Evolutionary conservation across 2,113 vertebrate species (phyloP), one percentile per base, ranked within the genome.

Genomic region (Alouatta palliata): DNA sequence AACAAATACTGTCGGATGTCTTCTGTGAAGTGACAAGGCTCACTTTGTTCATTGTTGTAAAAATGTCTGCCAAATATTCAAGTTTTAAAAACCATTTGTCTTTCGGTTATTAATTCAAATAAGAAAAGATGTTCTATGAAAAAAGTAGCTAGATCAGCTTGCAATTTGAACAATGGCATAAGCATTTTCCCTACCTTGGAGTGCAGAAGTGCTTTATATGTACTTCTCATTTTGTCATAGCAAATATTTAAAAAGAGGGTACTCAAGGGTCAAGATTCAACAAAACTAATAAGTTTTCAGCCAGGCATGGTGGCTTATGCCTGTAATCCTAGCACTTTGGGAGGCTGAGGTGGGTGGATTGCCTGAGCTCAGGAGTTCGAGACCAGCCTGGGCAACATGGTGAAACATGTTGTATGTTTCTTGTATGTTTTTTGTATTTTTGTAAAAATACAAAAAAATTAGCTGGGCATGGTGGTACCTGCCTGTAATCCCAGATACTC

Each of bases 91-190:
- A 52, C 13, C 71, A 64, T 76, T 94, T 76, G n/a, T 76, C 30
- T 79, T 84, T 93, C 14, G 27, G 14, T 77, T 76, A 5, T 84
- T 88, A 90, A 77, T 79, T 96, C 43, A 80, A 89, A 91, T 68
- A 68, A 75, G 87, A 68, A 94, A 87, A 68, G 37, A 14, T 23
- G 27, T 94, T 82, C 47, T 54, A 4, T 91, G 58, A 77, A 83
- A 23, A 91, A 90, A 32, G 43, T 30, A 80, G 64, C 64, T 86
- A 94, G 56, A 45, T 92, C 52, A 79, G 21, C 35, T 77, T 58
- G 68, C 3, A 94, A 43, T 14, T 77, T 58, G n/a, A 37, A 54
- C 23, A 61, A 76, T 25, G 23, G 61, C n/a, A 37, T 43, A 66
- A 47, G 47, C 13, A 27, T 47, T 96, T 77, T 71, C 89, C 30